Conservation (phyloP, 37 sponge, comb jelly and placozoan genomes). For the Beroe forskalii region DNA sequence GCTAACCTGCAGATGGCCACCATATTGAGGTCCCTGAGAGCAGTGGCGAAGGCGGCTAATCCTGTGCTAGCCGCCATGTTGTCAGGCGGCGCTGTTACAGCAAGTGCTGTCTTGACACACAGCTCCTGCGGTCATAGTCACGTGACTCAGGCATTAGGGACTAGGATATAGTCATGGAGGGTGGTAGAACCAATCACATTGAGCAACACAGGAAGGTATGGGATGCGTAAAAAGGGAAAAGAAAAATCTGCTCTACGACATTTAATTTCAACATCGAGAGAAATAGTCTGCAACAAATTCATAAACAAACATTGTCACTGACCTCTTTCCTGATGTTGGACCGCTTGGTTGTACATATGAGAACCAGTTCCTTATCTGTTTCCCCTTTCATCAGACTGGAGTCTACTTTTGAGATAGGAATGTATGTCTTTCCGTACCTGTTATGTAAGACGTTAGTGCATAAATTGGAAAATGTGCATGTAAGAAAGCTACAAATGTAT, state of each 20-base stretch:
- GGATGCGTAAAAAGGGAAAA: too few relatives aligned
- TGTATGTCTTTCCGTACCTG: constrained; percentile 27
- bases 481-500: too few relatives aligned
- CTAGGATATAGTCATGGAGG: too few relatives aligned
- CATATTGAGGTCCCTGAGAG: constrained; percentile 50
- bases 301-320: too few relatives aligned
- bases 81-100: neutral
- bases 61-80: neutral
- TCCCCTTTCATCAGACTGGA: constrained; percentile 12
- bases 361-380: constrained; percentile 31
- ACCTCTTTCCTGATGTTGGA: constrained; percentile 33
- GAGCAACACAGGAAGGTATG: too few relatives aligned
- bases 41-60: constrained; percentile 51
- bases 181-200: too few relatives aligned
- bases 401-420: constrained; percentile 62
- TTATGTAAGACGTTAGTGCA: too few relatives aligned
- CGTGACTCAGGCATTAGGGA: too few relatives aligned
- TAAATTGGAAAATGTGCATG: too few relatives aligned
- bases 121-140: constrained; percentile 22
- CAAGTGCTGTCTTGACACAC: neutral
- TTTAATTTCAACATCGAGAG: too few relatives aligned
- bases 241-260: too few relatives aligned
- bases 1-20: constrained; percentile 58
- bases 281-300: too few relatives aligned
- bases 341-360: constrained; percentile 48